Conservation (phyloP, 2,797 vertebrate species). For the Gambusia yucatana region DNA sequence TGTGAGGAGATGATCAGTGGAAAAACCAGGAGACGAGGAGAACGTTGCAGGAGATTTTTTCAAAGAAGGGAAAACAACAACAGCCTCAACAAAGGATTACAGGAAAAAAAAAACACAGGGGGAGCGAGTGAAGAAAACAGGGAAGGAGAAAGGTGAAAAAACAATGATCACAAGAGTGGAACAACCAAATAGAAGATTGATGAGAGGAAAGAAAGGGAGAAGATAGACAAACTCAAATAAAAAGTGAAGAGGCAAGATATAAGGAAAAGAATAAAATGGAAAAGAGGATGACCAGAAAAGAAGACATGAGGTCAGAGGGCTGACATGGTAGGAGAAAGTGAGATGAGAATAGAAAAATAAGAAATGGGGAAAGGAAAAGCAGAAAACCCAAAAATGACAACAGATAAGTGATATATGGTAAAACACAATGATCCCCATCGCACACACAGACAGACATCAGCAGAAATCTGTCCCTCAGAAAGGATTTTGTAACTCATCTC, state of each 20-base stretch:
- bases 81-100: not conserved
- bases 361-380: not conserved
- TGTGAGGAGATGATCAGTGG: conserved; percentile 45
- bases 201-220: not conserved
- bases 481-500: not conserved
- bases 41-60: conserved; percentile 11
- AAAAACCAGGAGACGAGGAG: not conserved
- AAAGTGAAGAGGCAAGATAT: not conserved
- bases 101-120: not conserved
- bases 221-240: not conserved
- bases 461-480: not conserved
- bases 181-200: not conserved
- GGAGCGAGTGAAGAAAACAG: not conserved
- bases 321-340: not conserved
- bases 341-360: not conserved
- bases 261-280: not conserved
- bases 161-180: not conserved
- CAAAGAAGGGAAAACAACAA: not conserved
- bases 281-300: not conserved
- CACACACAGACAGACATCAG: not conserved
- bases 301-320: not conserved
- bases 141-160: not conserved
- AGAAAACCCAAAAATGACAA: not conserved
- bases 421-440: not conserved
- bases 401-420: not conserved